phyloP scores from a whole-genome alignment of 2,888 invertebrate genomes.

The Thumatha senex region DNA sequence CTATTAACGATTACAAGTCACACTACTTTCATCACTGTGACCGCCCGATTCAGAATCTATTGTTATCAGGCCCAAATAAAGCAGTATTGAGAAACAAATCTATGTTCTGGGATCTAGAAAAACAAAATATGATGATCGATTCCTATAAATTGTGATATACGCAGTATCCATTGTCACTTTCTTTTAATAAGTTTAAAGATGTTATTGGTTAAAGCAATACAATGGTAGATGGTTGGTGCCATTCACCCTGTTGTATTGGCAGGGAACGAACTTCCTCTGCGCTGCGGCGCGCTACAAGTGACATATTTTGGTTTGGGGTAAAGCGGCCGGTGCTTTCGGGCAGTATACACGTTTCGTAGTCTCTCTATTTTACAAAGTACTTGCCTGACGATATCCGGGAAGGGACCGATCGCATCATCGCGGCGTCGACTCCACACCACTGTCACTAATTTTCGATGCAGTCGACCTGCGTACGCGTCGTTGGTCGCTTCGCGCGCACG shows the following conservation, averaged over 20 bases:
- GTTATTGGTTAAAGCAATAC: constrained; percentile 46
- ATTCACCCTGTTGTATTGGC: constrained; percentile 58
- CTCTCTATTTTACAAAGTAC: constrained; percentile 82
- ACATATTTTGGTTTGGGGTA: constrained; percentile 78
- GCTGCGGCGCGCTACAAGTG: constrained; percentile 64
- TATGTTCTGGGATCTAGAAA: too few relatives aligned
- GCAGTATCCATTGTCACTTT: constrained; percentile 50
- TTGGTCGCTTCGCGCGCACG: constrained; percentile 73
- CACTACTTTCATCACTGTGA: too few relatives aligned
- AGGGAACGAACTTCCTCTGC: constrained; percentile 45
- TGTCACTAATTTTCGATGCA: constrained; percentile 78
- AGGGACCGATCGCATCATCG: constrained; percentile 75
- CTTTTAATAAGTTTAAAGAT: constrained; percentile 48
- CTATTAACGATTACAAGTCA: too few relatives aligned
- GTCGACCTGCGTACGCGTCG: constrained; percentile 80
- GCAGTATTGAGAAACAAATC: too few relatives aligned
- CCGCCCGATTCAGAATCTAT: too few relatives aligned
- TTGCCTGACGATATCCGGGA: constrained; percentile 79
- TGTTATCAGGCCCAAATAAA: too few relatives aligned
- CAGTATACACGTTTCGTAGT: constrained; percentile 79
- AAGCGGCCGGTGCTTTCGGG: constrained; percentile 79
- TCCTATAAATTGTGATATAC: constrained; percentile 26
- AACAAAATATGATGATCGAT: too few relatives aligned
- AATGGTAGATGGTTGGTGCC: constrained; percentile 53
- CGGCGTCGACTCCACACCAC: constrained; percentile 59